A percentile compares a stretch with the other conserved stretches of the same genome.
Conservation (phyloP, 2,888 invertebrate species). For the Metacarcinus magister region DNA sequence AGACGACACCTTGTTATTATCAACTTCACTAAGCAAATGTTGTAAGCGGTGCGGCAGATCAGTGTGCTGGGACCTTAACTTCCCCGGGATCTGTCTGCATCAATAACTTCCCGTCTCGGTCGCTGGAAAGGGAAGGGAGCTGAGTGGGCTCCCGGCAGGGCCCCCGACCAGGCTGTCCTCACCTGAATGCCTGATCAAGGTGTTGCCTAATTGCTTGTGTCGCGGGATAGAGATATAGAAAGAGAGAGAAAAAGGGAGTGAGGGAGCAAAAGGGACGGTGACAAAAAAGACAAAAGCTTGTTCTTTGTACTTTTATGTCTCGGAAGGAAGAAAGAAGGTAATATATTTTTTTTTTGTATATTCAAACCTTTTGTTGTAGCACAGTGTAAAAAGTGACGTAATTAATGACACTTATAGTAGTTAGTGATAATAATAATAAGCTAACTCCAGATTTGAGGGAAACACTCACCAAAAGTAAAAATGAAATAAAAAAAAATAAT, state of each 20-base stretch:
- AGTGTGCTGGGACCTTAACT: neutral
- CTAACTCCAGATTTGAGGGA: neutral
- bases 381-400: neutral
- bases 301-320: neutral
- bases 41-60: constrained; percentile 69
- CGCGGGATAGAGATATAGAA: constrained; percentile 38
- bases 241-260: constrained; percentile 13
- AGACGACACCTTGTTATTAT: constrained; percentile 73
- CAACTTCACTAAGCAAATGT: constrained; percentile 71
- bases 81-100: constrained; percentile 41
- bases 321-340: neutral
- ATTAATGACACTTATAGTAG: neutral
- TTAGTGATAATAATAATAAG: neutral
- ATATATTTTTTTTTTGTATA: neutral
- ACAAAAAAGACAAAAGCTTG: neutral
- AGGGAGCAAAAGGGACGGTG: constrained; percentile 5
- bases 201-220: constrained; percentile 43
- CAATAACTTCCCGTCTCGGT: neutral
- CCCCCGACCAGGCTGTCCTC: constrained; percentile 10
- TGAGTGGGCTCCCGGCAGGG: constrained; percentile 6
- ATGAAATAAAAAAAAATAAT: neutral
- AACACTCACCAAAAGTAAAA: neutral
- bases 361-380: neutral
- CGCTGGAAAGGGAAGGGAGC: neutral
- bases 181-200: constrained; percentile 43